These are phyloP conservation scores for Sparidentex hasta DNA, from an alignment of 2,797 vertebrate species.

Conservation along the genomic window DNA sequence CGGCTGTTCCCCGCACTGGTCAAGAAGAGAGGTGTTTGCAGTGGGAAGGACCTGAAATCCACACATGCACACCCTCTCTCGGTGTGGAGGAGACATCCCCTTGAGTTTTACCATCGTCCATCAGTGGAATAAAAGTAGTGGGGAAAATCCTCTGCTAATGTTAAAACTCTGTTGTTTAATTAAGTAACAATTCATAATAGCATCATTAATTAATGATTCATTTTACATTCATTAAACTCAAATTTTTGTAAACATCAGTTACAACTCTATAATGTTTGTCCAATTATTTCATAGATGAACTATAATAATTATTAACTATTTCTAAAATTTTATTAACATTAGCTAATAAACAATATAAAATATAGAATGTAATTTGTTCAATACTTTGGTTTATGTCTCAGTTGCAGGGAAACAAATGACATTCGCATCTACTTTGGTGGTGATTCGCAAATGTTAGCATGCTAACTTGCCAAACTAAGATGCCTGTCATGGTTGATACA, in stretches of 20 bases:
- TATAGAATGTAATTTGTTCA: no score
- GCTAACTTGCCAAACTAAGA: not conserved
- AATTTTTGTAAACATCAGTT: no score
- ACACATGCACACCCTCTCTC: slow-evolving; percentile 74
- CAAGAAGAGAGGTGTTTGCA: slow-evolving; percentile 54
- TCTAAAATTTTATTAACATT: no score
- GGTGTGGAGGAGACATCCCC: slow-evolving; percentile 70
- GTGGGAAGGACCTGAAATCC: slow-evolving; percentile 43
- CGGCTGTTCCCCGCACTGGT: slow-evolving; percentile 53
- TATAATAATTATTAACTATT: no score
- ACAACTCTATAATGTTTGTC: no score
- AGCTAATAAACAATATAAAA: no score
- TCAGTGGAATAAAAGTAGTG: slow-evolving; percentile 39
- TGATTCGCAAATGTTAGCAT: not conserved
- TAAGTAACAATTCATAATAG: not conserved
- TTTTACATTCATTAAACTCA: no score
- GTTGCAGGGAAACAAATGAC: not conserved
- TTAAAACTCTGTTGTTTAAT: not conserved
- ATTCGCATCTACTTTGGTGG: no score
- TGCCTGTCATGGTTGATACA: not conserved
- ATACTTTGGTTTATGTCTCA: not conserved
- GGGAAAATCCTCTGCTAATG: not conserved
- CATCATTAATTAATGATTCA: no score
- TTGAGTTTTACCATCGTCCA: slow-evolving; percentile 29
- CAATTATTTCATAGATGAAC: no score